Base-by-base conservation (phyloP, 2,888 invertebrate genomes). In the Hyposoter dolosus region DNA sequence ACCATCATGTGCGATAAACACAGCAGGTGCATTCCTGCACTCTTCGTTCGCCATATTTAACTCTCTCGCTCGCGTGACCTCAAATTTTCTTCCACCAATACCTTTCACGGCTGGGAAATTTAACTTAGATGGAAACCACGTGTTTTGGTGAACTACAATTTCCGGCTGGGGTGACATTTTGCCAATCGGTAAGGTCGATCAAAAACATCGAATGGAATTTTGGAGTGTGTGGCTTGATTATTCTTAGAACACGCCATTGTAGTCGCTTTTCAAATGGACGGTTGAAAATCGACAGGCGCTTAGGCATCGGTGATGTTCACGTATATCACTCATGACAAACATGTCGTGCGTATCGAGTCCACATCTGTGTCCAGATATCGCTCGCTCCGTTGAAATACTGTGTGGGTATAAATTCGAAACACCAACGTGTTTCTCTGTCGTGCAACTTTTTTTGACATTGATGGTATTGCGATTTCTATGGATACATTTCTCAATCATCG, bases 321-420 rank as follows among this genome's bases (percentile, higher is more conserved):
- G 32, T 60, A 60, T 69, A 78, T 69, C 79, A 68, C 43, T 78
- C 45, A 79, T 79, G 69, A 79, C 69, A 69, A 79, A 69, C 68
- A 79, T 79, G 69, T 53, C 69, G 43, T 19, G 10, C 79, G 43
- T 28, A 32, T 69, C 56, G 45, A 79, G 45, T 60, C 47, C 47
- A 79, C 60, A 69, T 79, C 28, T 69, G 45, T n/a, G 69, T 45
- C 68, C 28, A 45, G 79, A 79, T 69, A 79, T 69, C 79, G 69
- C 56, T 19, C 53, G 40, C 43, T 56, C 68, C n/a, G n/a, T 60
- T 47, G 68, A 28, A 69, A 69, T 60, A 60, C n/a, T 40, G 45
- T n/a, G 10, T 40, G 69, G 45, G 32, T 69, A 79, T 79, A 69
- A 69, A 79, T 79, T 69, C 60, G 60, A n/a, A 56, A 66, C 69